Conservation (phyloP, 2,797 vertebrate species). For the Notamacropus eugenii region DNA sequence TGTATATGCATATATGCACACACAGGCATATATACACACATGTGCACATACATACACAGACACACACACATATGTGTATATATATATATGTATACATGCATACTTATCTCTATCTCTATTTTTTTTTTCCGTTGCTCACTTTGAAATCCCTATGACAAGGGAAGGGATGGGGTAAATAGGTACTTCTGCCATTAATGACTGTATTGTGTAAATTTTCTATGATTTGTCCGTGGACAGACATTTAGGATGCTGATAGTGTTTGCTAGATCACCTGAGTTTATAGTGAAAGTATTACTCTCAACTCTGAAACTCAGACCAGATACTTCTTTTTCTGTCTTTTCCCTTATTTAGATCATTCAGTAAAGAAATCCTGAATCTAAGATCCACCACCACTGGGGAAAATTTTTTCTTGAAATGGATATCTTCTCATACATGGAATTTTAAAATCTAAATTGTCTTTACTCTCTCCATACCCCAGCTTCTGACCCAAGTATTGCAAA, state of each 20-base stretch:
- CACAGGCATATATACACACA: rapidly evolving
- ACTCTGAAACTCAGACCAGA: neutral
- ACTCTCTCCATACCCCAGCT: neutral
- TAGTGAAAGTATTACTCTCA: neutral
- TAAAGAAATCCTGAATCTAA: neutral
- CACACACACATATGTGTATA: rapidly evolving
- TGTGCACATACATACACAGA: neutral
- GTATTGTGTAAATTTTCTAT: neutral
- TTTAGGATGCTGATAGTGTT: neutral
- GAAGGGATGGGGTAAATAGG: neutral
- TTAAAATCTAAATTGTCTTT: neutral
- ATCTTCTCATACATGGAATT: neutral
- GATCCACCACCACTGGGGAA: neutral
- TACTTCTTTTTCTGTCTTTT: neutral
- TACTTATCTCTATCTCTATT: no score
- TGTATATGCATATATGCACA: neutral
- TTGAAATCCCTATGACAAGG: neutral
- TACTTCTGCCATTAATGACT: no score
- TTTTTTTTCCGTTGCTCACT: neutral
- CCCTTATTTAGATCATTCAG: neutral
- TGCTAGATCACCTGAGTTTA: neutral
- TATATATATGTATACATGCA: no score
- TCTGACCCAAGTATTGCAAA: neutral
- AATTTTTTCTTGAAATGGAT: neutral
- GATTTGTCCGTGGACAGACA: neutral